A percentile compares a stretch with the other conserved stretches of the same genome.
These are phyloP conservation scores for Chrysolina americana DNA, from an alignment of 2,888 invertebrate species.

Conservation along the genomic window DNA sequence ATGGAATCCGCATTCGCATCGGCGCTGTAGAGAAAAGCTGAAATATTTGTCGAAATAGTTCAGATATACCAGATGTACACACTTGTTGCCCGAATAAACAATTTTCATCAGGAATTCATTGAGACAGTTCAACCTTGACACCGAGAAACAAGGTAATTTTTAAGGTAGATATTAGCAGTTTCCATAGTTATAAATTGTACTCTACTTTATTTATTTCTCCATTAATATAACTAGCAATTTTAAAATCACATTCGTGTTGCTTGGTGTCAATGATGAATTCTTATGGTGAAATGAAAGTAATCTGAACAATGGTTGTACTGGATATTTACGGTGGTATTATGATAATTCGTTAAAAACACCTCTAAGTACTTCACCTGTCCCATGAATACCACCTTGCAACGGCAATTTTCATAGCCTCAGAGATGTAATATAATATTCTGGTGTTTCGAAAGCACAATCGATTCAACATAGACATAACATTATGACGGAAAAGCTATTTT, in stretches of 20 bases:
- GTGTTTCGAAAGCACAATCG: constrained; percentile 46
- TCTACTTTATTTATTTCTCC: no score
- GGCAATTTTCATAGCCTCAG: background rate
- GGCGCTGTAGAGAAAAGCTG: constrained; percentile 22
- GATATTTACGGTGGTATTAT: background rate
- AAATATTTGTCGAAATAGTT: constrained; percentile 23
- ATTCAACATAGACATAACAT: constrained; percentile 63
- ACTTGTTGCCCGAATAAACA: constrained; percentile 46
- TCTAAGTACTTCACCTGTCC: background rate
- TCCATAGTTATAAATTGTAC: background rate
- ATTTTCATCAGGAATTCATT: constrained; percentile 21
- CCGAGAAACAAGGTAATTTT: background rate
- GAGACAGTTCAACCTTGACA: constrained; percentile 9
- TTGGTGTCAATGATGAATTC: background rate
- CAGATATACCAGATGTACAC: constrained; percentile 42
- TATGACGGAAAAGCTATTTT: constrained; percentile 63
- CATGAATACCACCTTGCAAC: constrained; percentile 1
- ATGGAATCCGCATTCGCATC: constrained; percentile 42
- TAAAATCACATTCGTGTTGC: no score
- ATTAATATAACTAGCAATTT: no score
- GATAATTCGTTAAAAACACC: background rate
- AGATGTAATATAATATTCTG: constrained; percentile 40
- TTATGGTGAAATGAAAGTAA: background rate
- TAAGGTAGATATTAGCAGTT: background rate
- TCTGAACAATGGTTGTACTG: background rate